Conservation (phyloP, 92 coral and sea anemone species). For the Porites lobata region DNA sequence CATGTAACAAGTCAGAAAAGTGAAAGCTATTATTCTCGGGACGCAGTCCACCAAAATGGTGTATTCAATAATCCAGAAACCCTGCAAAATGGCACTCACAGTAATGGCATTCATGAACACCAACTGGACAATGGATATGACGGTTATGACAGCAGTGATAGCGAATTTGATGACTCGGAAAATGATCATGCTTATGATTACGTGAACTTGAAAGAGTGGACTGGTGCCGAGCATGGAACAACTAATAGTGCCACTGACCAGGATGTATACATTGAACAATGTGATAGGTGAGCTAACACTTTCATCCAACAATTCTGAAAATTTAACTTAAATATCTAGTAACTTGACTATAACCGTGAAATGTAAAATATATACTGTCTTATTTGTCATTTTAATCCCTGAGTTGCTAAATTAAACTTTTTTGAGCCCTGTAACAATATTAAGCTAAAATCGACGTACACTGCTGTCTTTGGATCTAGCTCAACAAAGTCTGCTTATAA, state of each 20-base stretch:
- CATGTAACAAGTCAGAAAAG: not conserved
- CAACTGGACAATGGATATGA: constrained; percentile 35
- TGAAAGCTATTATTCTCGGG: no score
- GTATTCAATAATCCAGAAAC: not conserved
- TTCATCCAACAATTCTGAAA: not conserved
- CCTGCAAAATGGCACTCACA: constrained; percentile 18
- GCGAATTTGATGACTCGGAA: constrained; percentile 37
- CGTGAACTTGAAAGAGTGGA: constrained; percentile 40
- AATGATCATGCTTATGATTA: constrained; percentile 31
- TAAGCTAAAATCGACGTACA: no score
- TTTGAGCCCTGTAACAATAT: no score
- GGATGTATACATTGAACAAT: not conserved
- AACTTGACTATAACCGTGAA: not conserved
- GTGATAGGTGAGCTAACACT: constrained; percentile 46
- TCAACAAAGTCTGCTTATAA: no score
- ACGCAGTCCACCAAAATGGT: not conserved
- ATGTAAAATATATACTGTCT: no score
- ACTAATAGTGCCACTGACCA: constrained; percentile 26
- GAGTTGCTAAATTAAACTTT: not conserved
- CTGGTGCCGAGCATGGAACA: constrained; percentile 14
- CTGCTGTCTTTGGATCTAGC: no score
- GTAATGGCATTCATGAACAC: not conserved
- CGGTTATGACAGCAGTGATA: constrained; percentile 45
- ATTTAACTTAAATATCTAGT: not conserved
- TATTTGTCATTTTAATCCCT: not conserved